Conservation (phyloP, 2,888 invertebrate species). For the Bellardia bayeri region DNA sequence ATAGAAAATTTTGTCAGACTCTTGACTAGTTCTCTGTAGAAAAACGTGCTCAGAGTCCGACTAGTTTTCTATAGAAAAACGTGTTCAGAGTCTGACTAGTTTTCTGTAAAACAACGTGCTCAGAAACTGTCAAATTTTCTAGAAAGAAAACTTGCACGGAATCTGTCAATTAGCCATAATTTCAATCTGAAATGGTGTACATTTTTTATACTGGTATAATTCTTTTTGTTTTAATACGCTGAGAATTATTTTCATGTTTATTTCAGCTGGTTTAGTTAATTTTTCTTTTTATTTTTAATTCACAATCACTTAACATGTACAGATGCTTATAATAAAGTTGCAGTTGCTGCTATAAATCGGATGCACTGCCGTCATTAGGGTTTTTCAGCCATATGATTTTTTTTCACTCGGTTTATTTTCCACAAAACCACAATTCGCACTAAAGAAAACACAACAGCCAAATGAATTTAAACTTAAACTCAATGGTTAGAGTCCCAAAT, state of each 20-base stretch:
- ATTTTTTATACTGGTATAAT: neutral
- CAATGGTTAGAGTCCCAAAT: slow-evolving; percentile 47
- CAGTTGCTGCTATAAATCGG: slow-evolving; percentile 27
- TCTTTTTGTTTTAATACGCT: neutral
- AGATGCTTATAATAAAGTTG: neutral
- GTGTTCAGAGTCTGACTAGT: no score
- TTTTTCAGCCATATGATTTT: slow-evolving; percentile 14
- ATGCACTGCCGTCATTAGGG: slow-evolving; percentile 48
- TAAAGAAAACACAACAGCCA: slow-evolving; percentile 11
- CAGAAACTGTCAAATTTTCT: no score
- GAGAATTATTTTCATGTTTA: slow-evolving; percentile 38
- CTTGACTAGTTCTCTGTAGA: neutral
- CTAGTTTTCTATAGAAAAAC: neutral
- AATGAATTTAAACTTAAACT: slow-evolving; percentile 48
- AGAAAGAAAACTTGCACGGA: no score
- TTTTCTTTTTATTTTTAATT: slow-evolving; percentile 23
- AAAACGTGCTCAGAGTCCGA: neutral
- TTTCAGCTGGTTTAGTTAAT: neutral
- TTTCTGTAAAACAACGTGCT: no score
- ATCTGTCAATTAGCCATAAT: no score
- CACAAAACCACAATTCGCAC: slow-evolving; percentile 61
- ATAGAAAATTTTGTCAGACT: neutral
- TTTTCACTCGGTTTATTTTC: slow-evolving; percentile 29
- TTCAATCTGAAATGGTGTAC: slow-evolving; percentile 38
- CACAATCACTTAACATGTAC: slow-evolving; percentile 36